phyloP scores from a whole-genome alignment of 2,113 vertebrate genomes.

The Piprites chloris region DNA sequence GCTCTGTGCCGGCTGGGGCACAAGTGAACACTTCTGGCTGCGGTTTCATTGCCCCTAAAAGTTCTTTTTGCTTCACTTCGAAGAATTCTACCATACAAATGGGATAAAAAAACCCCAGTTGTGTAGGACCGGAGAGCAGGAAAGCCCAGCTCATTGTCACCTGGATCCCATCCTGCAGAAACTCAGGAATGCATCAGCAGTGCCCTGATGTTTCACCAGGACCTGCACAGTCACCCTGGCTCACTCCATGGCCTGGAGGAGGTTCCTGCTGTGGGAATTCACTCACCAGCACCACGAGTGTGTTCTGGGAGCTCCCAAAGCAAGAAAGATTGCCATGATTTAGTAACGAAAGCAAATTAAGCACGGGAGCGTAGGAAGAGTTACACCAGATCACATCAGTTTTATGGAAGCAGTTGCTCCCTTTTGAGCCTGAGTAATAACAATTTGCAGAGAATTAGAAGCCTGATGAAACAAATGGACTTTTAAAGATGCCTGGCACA shows the following conservation, averaged over 20 bases:
- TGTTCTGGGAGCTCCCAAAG: background rate
- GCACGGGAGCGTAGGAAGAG: background rate
- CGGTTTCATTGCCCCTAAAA: background rate
- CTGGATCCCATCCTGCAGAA: background rate
- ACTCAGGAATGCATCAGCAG: accelerated
- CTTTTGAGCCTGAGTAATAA: background rate
- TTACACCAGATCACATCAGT: accelerated
- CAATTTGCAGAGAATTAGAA: background rate
- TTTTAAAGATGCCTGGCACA: background rate
- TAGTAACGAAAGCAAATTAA: background rate
- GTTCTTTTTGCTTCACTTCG: background rate
- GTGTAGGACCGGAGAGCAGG: accelerated
- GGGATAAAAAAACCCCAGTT: too few relatives aligned
- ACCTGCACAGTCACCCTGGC: accelerated
- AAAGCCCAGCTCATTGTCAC: accelerated
- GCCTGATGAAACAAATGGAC: background rate
- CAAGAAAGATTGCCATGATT: background rate
- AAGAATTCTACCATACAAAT: accelerated
- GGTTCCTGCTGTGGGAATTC: background rate
- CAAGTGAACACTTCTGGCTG: accelerated
- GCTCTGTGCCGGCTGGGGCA: accelerated
- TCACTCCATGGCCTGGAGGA: accelerated
- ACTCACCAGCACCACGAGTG: accelerated
- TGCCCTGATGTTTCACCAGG: background rate
- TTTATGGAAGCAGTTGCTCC: accelerated